Conservation (phyloP, 1,140 invertebrate species). For the Nasonia giraulti region DNA sequence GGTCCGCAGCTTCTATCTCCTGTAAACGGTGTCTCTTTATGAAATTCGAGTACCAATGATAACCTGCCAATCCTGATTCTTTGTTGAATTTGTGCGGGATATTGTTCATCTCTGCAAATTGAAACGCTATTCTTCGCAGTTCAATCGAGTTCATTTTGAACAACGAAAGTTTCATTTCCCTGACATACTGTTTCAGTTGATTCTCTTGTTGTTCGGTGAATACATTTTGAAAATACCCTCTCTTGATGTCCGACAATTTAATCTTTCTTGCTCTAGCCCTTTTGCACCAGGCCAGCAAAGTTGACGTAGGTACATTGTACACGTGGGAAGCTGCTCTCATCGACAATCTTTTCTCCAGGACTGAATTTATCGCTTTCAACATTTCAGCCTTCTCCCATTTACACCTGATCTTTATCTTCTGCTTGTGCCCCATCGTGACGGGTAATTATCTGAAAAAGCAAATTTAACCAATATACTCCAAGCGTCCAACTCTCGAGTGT, state of each 20-base stretch:
- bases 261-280: not conserved
- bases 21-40: too few species aligned
- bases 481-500: too few species aligned
- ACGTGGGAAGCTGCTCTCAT: not conserved
- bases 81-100: not conserved
- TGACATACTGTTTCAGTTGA: conserved; percentile 7
- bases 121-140: not conserved
- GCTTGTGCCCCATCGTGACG: not conserved
- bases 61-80: not conserved
- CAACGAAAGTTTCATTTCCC: not conserved
- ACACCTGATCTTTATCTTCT: conserved; percentile 1
- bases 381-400: conserved; percentile 1
- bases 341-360: not conserved
- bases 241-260: not conserved
- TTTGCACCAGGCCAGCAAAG: not conserved
- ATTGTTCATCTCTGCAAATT: conserved; percentile 19
- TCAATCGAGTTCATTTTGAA: not conserved
- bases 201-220: conserved; percentile 8
- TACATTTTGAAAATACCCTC: not conserved
- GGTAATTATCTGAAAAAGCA: too few species aligned
- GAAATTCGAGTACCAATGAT: not conserved
- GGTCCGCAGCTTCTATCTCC: too few species aligned
- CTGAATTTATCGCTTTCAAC: not conserved
- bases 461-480: too few species aligned
- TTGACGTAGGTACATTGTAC: conserved; percentile 6